Evolutionary conservation across 2,797 vertebrate species (phyloP).

Genomic region (Steatocranus sp.): DNA sequence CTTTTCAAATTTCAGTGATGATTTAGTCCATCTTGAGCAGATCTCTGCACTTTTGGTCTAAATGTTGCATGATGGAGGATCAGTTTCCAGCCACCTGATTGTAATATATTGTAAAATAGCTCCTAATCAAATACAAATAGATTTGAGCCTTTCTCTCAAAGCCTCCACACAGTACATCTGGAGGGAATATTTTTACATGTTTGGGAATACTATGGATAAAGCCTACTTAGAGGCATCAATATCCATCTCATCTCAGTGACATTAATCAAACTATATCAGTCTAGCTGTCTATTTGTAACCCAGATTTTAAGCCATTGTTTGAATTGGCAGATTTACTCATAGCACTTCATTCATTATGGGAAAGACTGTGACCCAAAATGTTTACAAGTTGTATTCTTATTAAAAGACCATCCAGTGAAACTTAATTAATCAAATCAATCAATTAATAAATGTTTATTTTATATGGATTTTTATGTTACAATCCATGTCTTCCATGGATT

Average conservation of each 20-base stretch:
- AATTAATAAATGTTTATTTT: not conserved
- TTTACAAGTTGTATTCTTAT: not conserved
- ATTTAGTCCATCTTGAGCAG: not conserved
- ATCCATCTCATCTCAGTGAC: not conserved
- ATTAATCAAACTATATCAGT: not conserved
- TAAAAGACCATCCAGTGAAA: not conserved
- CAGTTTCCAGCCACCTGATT: not conserved
- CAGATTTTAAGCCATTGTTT: not conserved
- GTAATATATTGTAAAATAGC: not conserved
- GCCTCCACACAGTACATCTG: not conserved
- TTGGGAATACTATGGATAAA: not conserved
- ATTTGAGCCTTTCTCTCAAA: not conserved
- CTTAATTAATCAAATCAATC: not conserved
- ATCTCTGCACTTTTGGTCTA: not conserved
- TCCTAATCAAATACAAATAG: not conserved
- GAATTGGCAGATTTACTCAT: not conserved
- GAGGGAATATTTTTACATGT: not conserved
- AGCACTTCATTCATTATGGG: not conserved
- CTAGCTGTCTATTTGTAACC: not conserved
- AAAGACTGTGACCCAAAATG: not conserved
- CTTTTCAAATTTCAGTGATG: not conserved
- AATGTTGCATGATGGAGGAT: not conserved
- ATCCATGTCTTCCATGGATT: not conserved
- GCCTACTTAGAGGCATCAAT: not conserved
- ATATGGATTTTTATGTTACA: not conserved